phyloP scores from a whole-genome alignment of 1,140 invertebrate species.

The Patella vulgata region DNA sequence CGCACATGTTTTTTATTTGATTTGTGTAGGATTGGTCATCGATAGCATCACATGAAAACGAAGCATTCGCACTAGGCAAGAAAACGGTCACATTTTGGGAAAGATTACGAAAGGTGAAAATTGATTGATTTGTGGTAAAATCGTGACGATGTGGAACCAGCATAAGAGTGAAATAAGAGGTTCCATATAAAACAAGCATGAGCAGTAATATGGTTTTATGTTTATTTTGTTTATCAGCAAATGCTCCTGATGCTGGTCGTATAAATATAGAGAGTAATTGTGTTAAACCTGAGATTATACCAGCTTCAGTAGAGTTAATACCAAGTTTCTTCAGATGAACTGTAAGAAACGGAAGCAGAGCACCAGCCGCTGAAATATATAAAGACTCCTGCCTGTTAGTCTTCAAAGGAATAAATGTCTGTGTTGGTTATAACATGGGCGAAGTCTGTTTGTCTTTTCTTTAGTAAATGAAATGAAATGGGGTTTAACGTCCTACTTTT shows the following conservation, averaged over 20 bases:
- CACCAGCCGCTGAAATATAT: slow-evolving; percentile 21
- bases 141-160: neutral
- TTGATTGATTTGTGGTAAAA: neutral
- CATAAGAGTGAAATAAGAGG: slow-evolving; percentile 1
- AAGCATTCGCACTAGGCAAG: neutral
- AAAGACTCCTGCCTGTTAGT: neutral
- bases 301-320: slow-evolving; percentile 24
- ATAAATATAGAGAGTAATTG: slow-evolving; percentile 15
- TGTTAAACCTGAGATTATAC: slow-evolving; percentile 19
- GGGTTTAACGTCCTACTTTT: neutral
- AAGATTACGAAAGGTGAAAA: neutral
- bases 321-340: slow-evolving; percentile 27
- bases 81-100: neutral
- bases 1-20: too few relatives aligned
- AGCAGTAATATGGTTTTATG: slow-evolving; percentile 14
- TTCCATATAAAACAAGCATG: slow-evolving; percentile 12
- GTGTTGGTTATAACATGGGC: neutral
- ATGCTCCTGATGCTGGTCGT: slow-evolving; percentile 16
- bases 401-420: neutral
- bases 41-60: too few relatives aligned
- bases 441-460: too few relatives aligned
- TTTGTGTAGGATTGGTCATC: too few relatives aligned
- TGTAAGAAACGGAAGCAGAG: slow-evolving; percentile 21
- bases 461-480: neutral
- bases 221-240: slow-evolving; percentile 19